Percentiles rank a stretch among this genome's conserved stretches.
phyloP scores from a whole-genome alignment of 2,113 vertebrate species.

The Panthera tigris region DNA sequence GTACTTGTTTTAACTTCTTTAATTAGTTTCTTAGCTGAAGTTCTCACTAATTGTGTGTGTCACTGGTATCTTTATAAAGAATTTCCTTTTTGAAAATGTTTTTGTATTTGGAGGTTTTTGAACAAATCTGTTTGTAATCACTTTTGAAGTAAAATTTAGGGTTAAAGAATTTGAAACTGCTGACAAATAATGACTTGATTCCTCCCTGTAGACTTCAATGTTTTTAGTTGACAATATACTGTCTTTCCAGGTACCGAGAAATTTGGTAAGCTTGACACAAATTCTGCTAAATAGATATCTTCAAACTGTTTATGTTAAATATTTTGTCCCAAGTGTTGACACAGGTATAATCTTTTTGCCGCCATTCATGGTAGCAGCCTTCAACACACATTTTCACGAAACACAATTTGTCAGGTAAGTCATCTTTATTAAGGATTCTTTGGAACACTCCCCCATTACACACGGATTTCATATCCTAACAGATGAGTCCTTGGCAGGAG shows the following conservation, averaged over 20 bases:
- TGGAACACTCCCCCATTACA: neutral
- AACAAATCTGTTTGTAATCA: neutral
- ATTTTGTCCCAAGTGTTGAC: neutral
- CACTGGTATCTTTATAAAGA: neutral
- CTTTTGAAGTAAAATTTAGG: slow-evolving; percentile 32
- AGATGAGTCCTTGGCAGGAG: neutral
- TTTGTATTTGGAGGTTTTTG: slow-evolving; percentile 7
- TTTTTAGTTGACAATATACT: neutral
- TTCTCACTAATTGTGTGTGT: neutral
- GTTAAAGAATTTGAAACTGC: slow-evolving; percentile 13
- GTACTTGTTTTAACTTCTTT: neutral
- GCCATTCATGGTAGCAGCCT: neutral
- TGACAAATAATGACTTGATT: neutral
- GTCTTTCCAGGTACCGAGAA: neutral
- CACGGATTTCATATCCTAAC: neutral
- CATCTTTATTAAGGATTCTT: neutral
- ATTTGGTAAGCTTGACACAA: neutral
- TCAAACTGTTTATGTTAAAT: neutral
- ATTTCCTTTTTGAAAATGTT: neutral
- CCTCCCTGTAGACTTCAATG: neutral
- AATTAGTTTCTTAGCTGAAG: slow-evolving; percentile 11
- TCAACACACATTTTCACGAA: neutral
- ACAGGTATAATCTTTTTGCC: neutral
- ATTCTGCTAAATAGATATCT: neutral
- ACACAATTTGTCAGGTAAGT: neutral